Evolutionary conservation across 2,888 invertebrate genomes (phyloP).

Genomic region (Podabrus alpinus): DNA sequence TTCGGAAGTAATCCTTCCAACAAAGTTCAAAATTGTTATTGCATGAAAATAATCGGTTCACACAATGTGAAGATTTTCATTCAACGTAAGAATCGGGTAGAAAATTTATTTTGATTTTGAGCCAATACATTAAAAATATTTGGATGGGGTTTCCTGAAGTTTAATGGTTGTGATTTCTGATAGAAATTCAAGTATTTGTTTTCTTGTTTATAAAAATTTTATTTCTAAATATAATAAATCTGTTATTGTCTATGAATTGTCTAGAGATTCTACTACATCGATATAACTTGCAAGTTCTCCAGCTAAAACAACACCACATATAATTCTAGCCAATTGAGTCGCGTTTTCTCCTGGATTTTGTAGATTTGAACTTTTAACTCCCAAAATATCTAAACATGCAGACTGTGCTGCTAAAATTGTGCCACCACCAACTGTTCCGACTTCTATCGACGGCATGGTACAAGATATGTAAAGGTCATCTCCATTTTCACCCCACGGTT

Average conservation of each 20-base stretch:
- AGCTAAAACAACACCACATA: slow-evolving; percentile 94
- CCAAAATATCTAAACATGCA: slow-evolving; percentile 86
- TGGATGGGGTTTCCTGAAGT: neutral
- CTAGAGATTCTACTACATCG: neutral
- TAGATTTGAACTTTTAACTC: slow-evolving; percentile 75
- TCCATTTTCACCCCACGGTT: slow-evolving; percentile 74
- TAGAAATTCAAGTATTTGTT: neutral
- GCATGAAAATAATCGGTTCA: neutral
- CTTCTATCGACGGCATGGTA: slow-evolving; percentile 97
- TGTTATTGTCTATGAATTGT: neutral
- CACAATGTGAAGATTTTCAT: neutral
- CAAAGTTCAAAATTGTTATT: neutral
- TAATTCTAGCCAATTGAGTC: slow-evolving; percentile 81
- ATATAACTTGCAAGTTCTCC: slow-evolving; percentile 80
- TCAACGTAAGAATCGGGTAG: neutral
- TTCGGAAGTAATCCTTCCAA: neutral
- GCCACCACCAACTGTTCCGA: slow-evolving; percentile 88
- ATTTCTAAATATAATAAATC: neutral
- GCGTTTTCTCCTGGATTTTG: slow-evolving; percentile 87
- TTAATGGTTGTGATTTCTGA: neutral
- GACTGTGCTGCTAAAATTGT: slow-evolving; percentile 90
- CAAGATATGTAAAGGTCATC: slow-evolving; percentile 91
- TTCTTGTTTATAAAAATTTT: neutral
- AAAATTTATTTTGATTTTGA: no score
- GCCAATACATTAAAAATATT: no score